Evolutionary conservation across 2,888 invertebrate species (phyloP), one percentile per base, ranked within the genome.

Genomic region (Tetramorium bicarinatum): DNA sequence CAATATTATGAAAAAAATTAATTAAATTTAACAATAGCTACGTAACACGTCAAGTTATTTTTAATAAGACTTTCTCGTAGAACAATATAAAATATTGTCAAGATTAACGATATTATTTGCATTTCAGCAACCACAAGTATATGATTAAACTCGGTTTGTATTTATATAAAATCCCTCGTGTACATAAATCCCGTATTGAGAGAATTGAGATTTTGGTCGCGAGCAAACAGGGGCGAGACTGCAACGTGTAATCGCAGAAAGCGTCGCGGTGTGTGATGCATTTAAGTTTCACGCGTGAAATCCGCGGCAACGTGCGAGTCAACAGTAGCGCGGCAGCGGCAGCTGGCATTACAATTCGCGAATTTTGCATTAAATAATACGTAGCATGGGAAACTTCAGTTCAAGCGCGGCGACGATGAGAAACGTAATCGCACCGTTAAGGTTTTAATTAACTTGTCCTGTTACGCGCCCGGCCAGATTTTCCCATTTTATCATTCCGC

Each of bases 271-370:
- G 80, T 59, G 80, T 86, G 88, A 89, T 67, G 85, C 80, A 87
- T 90, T 90, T 86, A 89, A 89, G 88, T 88, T 89, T 59, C 83
- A 69, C 87, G 85, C 83, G 80, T 84, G 87, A 89, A 88, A 89
- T 89, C 82, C 82, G 41, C 67, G 67, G 83, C 72, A 72, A 62
- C 25, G 25, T 52, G 54, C n/a, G 82, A 69, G 62, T 67, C 81
- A 76, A 76, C 79, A 49, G 21, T 59, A 67, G 86, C 80, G 71
- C 67, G 3, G 3, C 44, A 85, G 88, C 86, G 82, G 75, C 90
- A 90, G 87, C 90, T 89, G 90, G 89, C 84, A 88, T 87, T 90
- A 89, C 89, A 89, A 88, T 90, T 90, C 80, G 79, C 54, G 85
- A 88, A 88, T 89, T 80, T 83, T 74, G 85, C 82, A 85, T 89